A percentile compares a stretch with the other conserved stretches of the same genome.
Conservation (phyloP, 1,140 invertebrate genomes). For the Araneus ventricosus region DNA sequence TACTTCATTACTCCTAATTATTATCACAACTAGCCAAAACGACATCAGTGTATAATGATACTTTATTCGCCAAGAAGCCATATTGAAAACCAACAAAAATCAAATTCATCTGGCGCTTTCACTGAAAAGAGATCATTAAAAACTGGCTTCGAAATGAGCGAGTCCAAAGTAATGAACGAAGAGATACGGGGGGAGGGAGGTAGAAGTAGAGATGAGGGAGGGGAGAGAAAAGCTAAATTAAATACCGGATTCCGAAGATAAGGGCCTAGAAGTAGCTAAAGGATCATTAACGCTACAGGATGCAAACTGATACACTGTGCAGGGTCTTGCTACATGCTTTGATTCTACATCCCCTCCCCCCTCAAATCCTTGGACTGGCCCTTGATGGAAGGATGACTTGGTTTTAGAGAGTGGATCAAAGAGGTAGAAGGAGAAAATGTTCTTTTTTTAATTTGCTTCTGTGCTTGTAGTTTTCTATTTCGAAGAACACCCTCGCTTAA, state of each 20-base stretch:
- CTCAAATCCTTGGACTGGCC: background rate
- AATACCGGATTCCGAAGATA: constrained; percentile 59
- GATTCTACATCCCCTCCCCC: background rate
- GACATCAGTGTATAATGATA: constrained; percentile 38
- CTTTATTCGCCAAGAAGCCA: background rate
- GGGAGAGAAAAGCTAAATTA: constrained; percentile 47
- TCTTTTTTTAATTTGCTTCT: background rate
- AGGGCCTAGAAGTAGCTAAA: constrained; percentile 47
- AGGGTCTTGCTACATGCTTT: background rate
- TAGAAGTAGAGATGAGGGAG: background rate
- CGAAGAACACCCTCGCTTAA: background rate
- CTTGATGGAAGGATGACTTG: constrained; percentile 11
- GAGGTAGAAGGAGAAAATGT: background rate
- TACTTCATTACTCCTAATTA: constrained; percentile 67
- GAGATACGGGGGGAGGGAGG: too few relatives aligned
- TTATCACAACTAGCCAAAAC: constrained; percentile 54
- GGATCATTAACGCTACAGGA: constrained; percentile 60
- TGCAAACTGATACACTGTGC: constrained; percentile 35
- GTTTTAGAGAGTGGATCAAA: background rate
- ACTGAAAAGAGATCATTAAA: constrained; percentile 59
- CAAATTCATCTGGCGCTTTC: constrained; percentile 15
- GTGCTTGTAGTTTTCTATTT: background rate
- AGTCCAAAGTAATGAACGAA: constrained; percentile 51
- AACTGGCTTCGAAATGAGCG: background rate
- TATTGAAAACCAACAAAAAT: constrained; percentile 67